phyloP scores from a whole-genome alignment of 2,113 vertebrate genomes.

The Columbina picui region DNA sequence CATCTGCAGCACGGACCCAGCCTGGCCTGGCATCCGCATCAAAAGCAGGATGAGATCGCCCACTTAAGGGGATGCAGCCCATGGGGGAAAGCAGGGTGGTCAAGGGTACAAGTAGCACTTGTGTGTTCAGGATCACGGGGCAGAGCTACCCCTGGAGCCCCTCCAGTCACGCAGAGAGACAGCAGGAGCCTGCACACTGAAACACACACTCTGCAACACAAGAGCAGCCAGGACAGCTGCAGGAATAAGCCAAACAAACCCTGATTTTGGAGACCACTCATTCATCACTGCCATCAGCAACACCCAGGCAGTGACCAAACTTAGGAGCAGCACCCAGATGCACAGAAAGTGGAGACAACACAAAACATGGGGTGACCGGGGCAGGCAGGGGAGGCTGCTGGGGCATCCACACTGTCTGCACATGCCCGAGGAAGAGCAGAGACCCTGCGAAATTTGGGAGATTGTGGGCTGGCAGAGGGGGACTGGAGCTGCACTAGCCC shows the following conservation, averaged over 20 bases:
- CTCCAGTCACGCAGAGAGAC: background rate
- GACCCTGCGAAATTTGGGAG: rapidly evolving
- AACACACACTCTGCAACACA: rapidly evolving
- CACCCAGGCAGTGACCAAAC: background rate
- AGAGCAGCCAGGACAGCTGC: background rate
- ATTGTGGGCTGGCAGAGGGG: background rate
- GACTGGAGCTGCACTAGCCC: background rate
- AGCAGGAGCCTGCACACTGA: background rate
- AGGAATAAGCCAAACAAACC: background rate
- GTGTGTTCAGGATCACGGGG: rapidly evolving
- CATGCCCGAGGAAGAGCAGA: rapidly evolving
- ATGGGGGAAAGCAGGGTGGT: rapidly evolving
- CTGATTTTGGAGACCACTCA: background rate
- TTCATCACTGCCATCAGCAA: background rate
- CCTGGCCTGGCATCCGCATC: background rate
- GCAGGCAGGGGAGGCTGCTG: background rate
- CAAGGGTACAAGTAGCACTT: background rate
- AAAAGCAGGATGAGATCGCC: background rate
- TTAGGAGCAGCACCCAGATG: background rate
- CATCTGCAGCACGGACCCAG: background rate
- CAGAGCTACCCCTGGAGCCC: background rate
- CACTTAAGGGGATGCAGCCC: rapidly evolving
- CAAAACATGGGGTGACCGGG: rapidly evolving
- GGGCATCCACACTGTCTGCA: background rate
- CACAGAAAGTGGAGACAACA: background rate